Base-by-base conservation (phyloP, 2,797 vertebrate genomes). In the Mycteria americana region DNA sequence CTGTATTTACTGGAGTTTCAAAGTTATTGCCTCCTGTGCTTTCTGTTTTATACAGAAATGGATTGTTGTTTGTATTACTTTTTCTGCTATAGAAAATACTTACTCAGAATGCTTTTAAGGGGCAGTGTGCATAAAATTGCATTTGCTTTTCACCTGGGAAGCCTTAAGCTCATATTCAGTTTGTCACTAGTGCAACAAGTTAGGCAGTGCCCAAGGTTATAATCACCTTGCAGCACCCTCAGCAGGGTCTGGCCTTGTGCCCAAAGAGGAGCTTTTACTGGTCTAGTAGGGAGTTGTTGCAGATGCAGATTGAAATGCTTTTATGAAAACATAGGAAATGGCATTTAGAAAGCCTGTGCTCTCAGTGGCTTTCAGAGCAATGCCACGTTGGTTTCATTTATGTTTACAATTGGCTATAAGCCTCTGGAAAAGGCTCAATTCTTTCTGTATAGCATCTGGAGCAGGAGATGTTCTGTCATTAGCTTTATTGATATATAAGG, bases 271-370 rank as follows among this genome's bases (percentile, higher is more conserved):
- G 60, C 48, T 74, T 63, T 85, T 21, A 25, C 53, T 86, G 68
- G 23, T 48, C 76, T 41, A 25, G 46, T 9, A 87, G 57, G 45
- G 63, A 77, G 23, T 15, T 73, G 56, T 43, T 85, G 78, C 63
- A 70, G 70, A 79, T 74, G 45, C 60, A 73, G 51, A 14, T 5
- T 74, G 57, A 91, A 85, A 77, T 57, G 78, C 57, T 94, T 83
- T 88, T 80, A 64, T 68, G 68, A 91, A 80, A 94, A 56, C 82
- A 76, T 2, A 94, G 78, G 77, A 93, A 94, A 76, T 70, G n/a
- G 41, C 54, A n/a, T 75, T 91, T 67, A 79, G 37, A 85, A 82
- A 82, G 67, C 74, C 67, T 89, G 43, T 69, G 80, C 43, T 90
- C 31, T 24, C 41, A 5, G 69, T 86, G 67, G 43, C 70, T 91